Percentiles rank a stretch among this genome's conserved stretches.
Evolutionary conservation across 2,888 invertebrate genomes (phyloP).

Genomic region (Camptogramma bilineatum): DNA sequence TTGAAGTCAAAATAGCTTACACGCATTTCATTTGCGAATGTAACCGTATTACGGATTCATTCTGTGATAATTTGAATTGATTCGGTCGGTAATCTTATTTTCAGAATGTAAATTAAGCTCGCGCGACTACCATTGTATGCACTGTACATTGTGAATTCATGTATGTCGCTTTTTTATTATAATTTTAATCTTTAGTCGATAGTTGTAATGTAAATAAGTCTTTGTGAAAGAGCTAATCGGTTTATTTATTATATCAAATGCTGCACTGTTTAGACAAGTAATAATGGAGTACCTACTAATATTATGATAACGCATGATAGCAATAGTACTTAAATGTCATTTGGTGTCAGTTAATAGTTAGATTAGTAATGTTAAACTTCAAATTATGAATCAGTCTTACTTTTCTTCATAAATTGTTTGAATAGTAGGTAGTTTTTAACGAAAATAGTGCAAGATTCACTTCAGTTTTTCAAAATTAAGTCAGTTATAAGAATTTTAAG

Average conservation of each 20-base stretch:
- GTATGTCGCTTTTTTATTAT: slow-evolving; percentile 35
- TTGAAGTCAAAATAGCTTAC: slow-evolving; percentile 9
- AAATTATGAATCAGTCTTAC: slow-evolving; percentile 1
- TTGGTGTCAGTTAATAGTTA: slow-evolving; percentile 21
- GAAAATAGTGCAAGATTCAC: background rate
- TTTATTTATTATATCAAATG: slow-evolving; percentile 42
- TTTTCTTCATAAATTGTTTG: background rate
- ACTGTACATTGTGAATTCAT: slow-evolving; percentile 33
- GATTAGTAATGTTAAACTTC: slow-evolving; percentile 11
- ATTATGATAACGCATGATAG: slow-evolving; percentile 37
- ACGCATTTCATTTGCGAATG: background rate
- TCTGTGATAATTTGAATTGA: slow-evolving; percentile 25
- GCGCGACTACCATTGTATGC: slow-evolving; percentile 28
- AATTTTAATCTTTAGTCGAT: slow-evolving; percentile 47
- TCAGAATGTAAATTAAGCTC: slow-evolving; percentile 28
- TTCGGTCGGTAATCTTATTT: slow-evolving; percentile 19
- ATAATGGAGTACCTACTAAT: slow-evolving; percentile 26
- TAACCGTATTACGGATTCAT: slow-evolving; percentile 13
- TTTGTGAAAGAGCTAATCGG: slow-evolving; percentile 41
- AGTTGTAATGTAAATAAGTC: slow-evolving; percentile 55
- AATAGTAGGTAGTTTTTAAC: background rate
- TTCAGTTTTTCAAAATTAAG: background rate
- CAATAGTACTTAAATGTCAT: slow-evolving; percentile 46
- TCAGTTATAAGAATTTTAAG: background rate
- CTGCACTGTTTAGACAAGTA: slow-evolving; percentile 38